phyloP scores from a whole-genome alignment of 2,888 invertebrate species.

The Notodonta ziczac region DNA sequence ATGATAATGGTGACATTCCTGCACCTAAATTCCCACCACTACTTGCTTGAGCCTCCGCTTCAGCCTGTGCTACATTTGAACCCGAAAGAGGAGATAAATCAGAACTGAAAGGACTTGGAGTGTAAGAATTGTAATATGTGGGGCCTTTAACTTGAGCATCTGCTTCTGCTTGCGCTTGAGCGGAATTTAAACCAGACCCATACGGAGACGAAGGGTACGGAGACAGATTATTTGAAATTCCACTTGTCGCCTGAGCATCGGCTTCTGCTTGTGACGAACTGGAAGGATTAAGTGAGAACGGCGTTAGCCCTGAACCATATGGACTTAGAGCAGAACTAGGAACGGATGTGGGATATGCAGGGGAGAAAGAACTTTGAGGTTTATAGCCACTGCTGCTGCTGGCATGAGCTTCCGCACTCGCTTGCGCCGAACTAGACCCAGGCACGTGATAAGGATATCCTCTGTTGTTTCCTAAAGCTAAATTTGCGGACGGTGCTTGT shows the following conservation, averaged over 20 bases:
- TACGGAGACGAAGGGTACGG: neutral
- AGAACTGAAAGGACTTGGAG: neutral
- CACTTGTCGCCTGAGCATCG: neutral
- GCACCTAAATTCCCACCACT: neutral
- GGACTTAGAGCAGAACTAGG: neutral
- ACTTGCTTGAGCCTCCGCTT: neutral
- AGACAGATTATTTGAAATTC: neutral
- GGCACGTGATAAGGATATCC: neutral
- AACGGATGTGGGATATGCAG: neutral
- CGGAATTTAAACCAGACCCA: neutral
- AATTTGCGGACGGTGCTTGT: neutral
- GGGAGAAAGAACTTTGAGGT: neutral
- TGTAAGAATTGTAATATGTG: neutral
- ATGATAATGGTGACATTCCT: neutral
- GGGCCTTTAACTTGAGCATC: constrained; percentile 1
- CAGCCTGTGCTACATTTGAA: neutral
- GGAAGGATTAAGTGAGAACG: neutral
- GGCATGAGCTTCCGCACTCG: constrained; percentile 1
- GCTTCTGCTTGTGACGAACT: constrained; percentile 1
- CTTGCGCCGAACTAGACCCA: constrained; percentile 9
- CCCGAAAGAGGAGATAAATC: neutral
- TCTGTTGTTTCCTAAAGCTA: neutral
- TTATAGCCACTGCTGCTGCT: neutral
- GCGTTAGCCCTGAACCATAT: neutral
- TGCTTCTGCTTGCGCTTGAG: neutral